Conservation (phyloP, 2,797 vertebrate species). For the Siniperca obscura region DNA sequence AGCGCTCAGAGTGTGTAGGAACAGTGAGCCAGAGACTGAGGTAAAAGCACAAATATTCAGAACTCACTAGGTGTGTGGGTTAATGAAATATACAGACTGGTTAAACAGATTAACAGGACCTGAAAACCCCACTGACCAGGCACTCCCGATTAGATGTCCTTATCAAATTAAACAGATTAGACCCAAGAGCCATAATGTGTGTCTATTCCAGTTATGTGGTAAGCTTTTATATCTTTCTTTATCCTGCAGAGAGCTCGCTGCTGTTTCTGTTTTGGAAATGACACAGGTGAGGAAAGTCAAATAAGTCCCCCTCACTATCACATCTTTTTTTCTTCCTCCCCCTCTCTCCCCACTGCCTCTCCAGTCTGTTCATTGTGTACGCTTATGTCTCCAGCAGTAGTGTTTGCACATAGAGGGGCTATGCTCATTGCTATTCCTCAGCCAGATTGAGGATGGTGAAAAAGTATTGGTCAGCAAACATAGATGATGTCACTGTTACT, state of each 20-base stretch:
- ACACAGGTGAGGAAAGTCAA: slow-evolving; percentile 85
- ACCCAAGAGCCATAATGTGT: background rate
- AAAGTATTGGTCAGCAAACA: slow-evolving; percentile 83
- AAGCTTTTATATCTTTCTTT: slow-evolving; percentile 51
- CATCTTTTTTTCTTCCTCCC: background rate
- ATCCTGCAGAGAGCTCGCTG: slow-evolving; percentile 92
- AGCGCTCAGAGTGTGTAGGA: slow-evolving; percentile 88
- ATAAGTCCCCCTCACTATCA: slow-evolving; percentile 11
- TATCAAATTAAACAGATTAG: slow-evolving; percentile 26
- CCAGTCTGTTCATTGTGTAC: slow-evolving; percentile 23
- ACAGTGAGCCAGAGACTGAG: slow-evolving; percentile 90
- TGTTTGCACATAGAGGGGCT: slow-evolving; percentile 48
- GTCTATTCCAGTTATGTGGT: slow-evolving; percentile 8
- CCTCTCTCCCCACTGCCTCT: background rate
- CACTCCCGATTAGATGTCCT: background rate
- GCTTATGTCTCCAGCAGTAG: slow-evolving; percentile 35
- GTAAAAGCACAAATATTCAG: slow-evolving; percentile 77
- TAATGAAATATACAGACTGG: slow-evolving; percentile 34
- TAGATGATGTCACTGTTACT: slow-evolving; percentile 86
- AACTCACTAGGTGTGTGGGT: slow-evolving; percentile 4
- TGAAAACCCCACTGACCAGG: slow-evolving; percentile 3
- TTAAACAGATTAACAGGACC: slow-evolving; percentile 13
- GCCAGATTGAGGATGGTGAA: slow-evolving; percentile 65
- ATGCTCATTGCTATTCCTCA: slow-evolving; percentile 74
- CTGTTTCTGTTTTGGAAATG: slow-evolving; percentile 93